A percentile compares a stretch with the other conserved stretches of the same genome.
These are phyloP conservation scores for Drosophila mayri DNA, from an alignment of 1,140 invertebrate species.

Conservation along the genomic window DNA sequence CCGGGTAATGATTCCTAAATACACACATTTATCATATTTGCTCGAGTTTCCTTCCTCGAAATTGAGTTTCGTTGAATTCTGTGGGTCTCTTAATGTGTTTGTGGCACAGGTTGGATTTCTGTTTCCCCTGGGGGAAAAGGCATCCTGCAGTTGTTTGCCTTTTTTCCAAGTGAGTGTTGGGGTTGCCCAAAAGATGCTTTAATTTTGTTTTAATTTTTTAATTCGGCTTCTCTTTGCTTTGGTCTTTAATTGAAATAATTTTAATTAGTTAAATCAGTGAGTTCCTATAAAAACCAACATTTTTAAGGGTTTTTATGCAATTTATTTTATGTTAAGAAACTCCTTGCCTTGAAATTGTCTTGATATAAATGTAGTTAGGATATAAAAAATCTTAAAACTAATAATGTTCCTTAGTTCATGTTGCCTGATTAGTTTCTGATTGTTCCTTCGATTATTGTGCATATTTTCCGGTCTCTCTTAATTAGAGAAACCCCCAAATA, in stretches of 20 bases:
- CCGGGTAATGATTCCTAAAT: conserved; percentile 56
- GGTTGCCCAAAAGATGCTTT: background rate
- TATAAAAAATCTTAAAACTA: conserved; percentile 6
- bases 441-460: background rate
- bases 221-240: too few species aligned
- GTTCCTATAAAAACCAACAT: background rate
- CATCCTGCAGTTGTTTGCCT: background rate
- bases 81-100: conserved; percentile 17
- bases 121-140: too few species aligned
- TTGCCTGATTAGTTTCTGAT: background rate
- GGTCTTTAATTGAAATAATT: background rate
- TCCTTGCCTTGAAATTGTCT: conserved; percentile 6
- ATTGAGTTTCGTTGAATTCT: conserved; percentile 4
- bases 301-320: conserved; percentile 3
- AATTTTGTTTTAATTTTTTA: background rate
- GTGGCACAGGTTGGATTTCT: conserved; percentile 10
- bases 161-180: background rate
- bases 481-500: conserved; percentile 64
- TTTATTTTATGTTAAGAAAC: conserved; percentile 5
- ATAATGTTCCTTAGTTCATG: conserved; percentile 4
- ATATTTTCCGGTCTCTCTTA: background rate
- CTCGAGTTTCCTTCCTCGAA: conserved; percentile 18
- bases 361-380: background rate
- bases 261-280: background rate
- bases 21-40: conserved; percentile 52